Percentiles rank a stretch among this genome's conserved stretches.
These are phyloP conservation scores for Perdita meconis DNA, from an alignment of 2,888 invertebrate species.

Conservation along the genomic window DNA sequence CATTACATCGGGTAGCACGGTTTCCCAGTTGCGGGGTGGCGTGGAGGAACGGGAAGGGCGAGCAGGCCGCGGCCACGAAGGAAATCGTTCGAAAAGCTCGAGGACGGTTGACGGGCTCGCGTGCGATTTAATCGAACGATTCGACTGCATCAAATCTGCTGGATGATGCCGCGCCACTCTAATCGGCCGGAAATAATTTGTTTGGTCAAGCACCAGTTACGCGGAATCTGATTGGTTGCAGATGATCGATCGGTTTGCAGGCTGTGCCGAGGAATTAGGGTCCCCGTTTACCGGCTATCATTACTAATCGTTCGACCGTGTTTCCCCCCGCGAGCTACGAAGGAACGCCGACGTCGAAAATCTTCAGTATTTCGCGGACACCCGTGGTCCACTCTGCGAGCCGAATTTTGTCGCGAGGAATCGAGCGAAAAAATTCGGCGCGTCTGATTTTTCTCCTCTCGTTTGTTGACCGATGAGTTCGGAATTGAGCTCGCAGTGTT, in stretches of 20 bases:
- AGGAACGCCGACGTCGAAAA: not conserved
- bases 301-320: conserved; percentile 39
- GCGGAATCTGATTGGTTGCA: conserved; percentile 67
- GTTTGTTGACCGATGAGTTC: too few species aligned
- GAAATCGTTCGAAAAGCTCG: conserved; percentile 52
- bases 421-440: too few species aligned
- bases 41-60: too few species aligned
- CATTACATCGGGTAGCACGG: conserved; percentile 33
- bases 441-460: too few species aligned
- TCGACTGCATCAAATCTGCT: conserved; percentile 34
- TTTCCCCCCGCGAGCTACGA: not conserved
- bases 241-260: conserved; percentile 71
- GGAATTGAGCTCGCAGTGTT: too few species aligned
- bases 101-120: conserved; percentile 34
- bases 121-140: conserved; percentile 62
- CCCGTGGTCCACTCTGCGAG: too few species aligned
- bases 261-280: conserved; percentile 49
- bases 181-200: conserved; percentile 77
- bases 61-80: conserved; percentile 14
- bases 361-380: not conserved
- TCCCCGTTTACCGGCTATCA: conserved; percentile 41
- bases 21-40: conserved; percentile 1
- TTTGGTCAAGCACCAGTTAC: conserved; percentile 69
- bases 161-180: conserved; percentile 53
- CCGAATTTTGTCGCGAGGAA: too few species aligned